Evolutionary conservation across 2,113 vertebrate species (phyloP).

Genomic region (Calidris pygmaea): DNA sequence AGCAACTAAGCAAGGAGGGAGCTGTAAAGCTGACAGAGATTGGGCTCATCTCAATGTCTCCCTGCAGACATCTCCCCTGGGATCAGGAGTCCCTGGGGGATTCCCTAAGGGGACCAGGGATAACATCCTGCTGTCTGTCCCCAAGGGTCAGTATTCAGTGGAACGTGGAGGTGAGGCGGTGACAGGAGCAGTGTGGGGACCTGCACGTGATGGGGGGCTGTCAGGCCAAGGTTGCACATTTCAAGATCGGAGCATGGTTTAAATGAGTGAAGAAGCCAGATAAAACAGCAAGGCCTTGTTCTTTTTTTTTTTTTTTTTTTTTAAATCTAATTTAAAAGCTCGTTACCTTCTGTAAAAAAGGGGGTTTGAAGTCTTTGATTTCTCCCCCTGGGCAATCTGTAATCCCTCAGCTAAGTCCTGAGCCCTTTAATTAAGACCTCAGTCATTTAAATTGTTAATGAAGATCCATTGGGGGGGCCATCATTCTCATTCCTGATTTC

Average conservation of each 20-base stretch:
- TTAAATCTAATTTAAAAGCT: neutral
- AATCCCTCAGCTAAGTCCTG: conserved; percentile 43
- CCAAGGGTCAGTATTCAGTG: neutral
- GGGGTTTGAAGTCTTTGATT: conserved; percentile 26
- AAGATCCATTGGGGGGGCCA: conserved; percentile 41
- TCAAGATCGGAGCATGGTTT: neutral
- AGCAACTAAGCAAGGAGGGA: neutral
- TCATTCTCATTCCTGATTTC: conserved; percentile 49
- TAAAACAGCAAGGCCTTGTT: neutral
- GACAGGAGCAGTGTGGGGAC: neutral
- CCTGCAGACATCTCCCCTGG: neutral
- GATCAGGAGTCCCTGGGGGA: neutral
- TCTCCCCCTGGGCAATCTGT: conserved; percentile 28
- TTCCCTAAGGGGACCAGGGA: too few relatives aligned
- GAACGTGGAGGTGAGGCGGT: fast-evolving
- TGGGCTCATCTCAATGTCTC: neutral
- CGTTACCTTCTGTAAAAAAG: neutral
- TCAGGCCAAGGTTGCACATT: neutral
- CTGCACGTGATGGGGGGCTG: fast-evolving
- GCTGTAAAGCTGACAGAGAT: neutral
- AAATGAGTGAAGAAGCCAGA: neutral
- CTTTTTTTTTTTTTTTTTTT: neutral
- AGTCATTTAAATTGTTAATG: conserved; percentile 62
- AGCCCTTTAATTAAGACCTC: conserved; percentile 60
- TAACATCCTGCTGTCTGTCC: neutral